Conservation (phyloP, 2,113 vertebrate species). For the Myodes glareolus region DNA sequence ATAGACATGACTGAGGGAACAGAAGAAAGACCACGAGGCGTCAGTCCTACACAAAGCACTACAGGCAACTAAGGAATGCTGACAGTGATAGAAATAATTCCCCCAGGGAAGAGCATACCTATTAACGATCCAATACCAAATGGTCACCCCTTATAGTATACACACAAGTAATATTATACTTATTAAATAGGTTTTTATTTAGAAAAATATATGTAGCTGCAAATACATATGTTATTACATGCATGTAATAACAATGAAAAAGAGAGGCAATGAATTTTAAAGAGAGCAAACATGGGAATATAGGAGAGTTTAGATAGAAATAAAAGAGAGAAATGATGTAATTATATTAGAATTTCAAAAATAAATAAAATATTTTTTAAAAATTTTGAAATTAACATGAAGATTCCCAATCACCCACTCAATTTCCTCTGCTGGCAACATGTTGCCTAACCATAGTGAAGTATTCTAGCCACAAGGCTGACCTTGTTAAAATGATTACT, state of each 20-base stretch:
- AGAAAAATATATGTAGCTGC: neutral
- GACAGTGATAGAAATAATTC: neutral
- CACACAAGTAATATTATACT: neutral
- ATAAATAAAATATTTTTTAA: neutral
- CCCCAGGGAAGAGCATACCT: neutral
- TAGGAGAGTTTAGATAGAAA: neutral
- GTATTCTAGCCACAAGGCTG: neutral
- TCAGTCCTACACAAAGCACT: neutral
- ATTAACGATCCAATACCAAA: neutral
- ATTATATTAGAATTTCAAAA: neutral
- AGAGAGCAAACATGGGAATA: neutral
- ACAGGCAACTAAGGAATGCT: neutral
- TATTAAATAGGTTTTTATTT: neutral
- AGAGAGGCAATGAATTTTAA: neutral
- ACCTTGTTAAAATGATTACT: neutral
- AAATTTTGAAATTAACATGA: neutral
- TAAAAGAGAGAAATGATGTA: neutral
- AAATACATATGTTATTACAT: neutral
- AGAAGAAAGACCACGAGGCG: neutral
- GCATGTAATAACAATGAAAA: neutral
- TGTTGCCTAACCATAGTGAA: neutral
- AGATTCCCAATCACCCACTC: neutral
- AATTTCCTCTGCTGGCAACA: neutral
- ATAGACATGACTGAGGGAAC: neutral
- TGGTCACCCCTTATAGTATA: neutral